Evolutionary conservation across 1,140 invertebrate species (phyloP), one percentile per base, ranked within the genome.

Genomic region (Procambarus clarkii): DNA sequence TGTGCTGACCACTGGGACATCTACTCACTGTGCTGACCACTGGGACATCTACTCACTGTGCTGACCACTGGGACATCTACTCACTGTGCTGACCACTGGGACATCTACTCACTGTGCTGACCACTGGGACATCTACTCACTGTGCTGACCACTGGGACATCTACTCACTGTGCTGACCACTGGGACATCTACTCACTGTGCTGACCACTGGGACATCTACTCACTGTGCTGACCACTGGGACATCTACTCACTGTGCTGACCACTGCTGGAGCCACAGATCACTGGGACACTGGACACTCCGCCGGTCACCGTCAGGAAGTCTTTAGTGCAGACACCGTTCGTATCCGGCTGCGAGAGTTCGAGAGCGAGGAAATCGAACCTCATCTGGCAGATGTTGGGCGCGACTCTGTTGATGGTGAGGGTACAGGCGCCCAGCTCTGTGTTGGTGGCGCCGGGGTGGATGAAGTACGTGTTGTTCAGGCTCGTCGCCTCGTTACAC

Each of bases 311-410:
- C 58, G 46, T 84, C 21, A 45, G 45, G 11, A 58, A 50, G 45
- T 46, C 18, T 0, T 95, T 96, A 2, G 95, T 94, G 94, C 97
- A 98, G 54, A 95, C 95, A 2, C 97, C 97, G 93, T 96, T 96
- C 0, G 95, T 96, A 92, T 96, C 95, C 0, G 97, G 97, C 89
- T 97, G 96, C 0, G 96, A 95, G 21, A 98, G 94, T 64, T 95
- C 95, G 79, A 97, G 95, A 74, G 97, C 96, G 78, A 97, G 93
- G 93, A 98, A 97, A 92, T 98, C 97, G 64, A 98, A 85, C 46
- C 97, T 95, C 2, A 98, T 94, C 96, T 98, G 97, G 93, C 97
- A 98, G 92, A 97, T 96, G 48, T 96, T 95, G 0, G 94, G 94
- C 93, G 96, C 96, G 93, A 96, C 96, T 69, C 96, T 96, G 90